Conservation (phyloP, 2,797 vertebrate species). For the Syngnathus acus region DNA sequence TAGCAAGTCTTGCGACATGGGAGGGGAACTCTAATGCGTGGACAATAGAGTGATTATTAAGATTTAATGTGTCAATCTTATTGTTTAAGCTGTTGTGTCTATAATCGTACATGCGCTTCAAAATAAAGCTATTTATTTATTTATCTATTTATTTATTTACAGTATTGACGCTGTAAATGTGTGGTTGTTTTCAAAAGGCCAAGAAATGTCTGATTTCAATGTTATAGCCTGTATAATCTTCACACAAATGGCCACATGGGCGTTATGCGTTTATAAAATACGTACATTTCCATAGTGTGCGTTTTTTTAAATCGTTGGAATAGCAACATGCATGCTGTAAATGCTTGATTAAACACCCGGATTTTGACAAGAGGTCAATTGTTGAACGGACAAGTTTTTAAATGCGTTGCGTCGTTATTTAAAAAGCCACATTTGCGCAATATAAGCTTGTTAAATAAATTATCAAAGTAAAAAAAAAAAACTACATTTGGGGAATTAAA, state of each 20-base stretch:
- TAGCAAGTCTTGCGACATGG: not conserved
- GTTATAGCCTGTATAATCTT: not conserved
- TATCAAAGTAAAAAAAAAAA: no score
- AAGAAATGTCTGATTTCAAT: not conserved
- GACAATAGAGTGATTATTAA: not conserved
- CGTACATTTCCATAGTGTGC: no score
- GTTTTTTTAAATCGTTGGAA: not conserved
- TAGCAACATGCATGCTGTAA: not conserved
- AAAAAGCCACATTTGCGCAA: not conserved
- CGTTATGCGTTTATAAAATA: no score
- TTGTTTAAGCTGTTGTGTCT: not conserved
- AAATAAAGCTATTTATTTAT: not conserved
- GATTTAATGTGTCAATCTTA: not conserved
- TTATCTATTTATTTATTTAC: no score
- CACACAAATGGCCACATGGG: no score
- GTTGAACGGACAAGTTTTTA: not conserved
- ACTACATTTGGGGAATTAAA: no score
- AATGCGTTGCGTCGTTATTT: no score
- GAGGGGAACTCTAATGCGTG: not conserved
- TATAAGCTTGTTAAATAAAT: no score
- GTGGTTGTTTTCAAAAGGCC: not conserved
- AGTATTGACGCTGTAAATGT: not conserved
- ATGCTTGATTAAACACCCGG: conserved; percentile 25
- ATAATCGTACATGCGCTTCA: not conserved
- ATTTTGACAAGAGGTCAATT: not conserved